Base-by-base conservation (phyloP, 2,797 vertebrate species). In the Kryptolebias ocellatus region DNA sequence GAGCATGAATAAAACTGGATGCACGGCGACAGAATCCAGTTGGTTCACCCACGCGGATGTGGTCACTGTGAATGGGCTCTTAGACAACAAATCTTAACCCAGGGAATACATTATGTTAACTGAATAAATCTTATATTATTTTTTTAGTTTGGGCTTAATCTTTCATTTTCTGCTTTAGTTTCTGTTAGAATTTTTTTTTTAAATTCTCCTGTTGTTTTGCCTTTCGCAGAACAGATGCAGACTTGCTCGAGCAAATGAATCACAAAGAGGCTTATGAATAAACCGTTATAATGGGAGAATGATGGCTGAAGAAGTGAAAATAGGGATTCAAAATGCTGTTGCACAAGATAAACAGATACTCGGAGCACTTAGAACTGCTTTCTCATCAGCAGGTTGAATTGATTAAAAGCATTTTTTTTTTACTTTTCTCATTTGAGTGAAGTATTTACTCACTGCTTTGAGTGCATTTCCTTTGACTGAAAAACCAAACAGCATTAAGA, bases 371-470 rank as follows among this genome's bases (percentile, higher is more conserved):
- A 11, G 60, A 64, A 59, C 39, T 67, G 54, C 66, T 31, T 59
- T 71, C 34, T 81, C 50, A 74, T 83, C 66, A 64, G 64, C 18
- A 34, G 16, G 47, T 20, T 42, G 39, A 60, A 70, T 45, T 74
- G 78, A 81, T 81, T 76, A 73, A 84, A 85, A 79, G 45, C 49
- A 46, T 29, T 17, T 50, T 79, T 81, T 73, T 74, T 53, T 85
- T 76, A 24, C 45, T 74, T 53, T 60, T 18, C 49, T 66, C 47
- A 53, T 64, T 54, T 29, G 55, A 64, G 5, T 61, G 61, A 66
- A 45, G 47, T 58, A 61, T 70, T 81, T 46, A 72, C 53, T 61
- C 56, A 66, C 69, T 80, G 67, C 68, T 76, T 50, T 67, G 31
- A 64, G 60, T 58, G 50, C 29, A 71, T 70, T 72, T 64, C 12